Evolutionary conservation across 2,888 invertebrate genomes (phyloP).

Genomic region (Sphecodes monilicornis): DNA sequence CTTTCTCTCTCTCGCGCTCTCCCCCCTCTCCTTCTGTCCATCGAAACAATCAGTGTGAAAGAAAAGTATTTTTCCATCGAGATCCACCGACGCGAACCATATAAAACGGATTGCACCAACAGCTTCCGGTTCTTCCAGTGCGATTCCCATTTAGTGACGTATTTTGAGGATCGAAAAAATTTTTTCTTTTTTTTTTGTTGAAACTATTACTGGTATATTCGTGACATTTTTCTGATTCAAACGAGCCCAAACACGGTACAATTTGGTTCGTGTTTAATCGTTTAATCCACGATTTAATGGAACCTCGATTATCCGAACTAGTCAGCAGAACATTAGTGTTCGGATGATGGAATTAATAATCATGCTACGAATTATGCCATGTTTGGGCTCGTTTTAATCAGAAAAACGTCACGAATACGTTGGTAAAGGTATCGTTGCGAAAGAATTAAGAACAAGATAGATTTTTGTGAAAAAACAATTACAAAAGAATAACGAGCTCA

Average conservation of each 20-base stretch:
- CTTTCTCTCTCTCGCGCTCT: neutral
- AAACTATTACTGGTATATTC: neutral
- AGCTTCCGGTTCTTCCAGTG: neutral
- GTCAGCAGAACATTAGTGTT: neutral
- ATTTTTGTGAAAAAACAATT: neutral
- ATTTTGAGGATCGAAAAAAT: neutral
- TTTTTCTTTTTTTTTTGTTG: neutral
- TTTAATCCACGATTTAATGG: neutral
- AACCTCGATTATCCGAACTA: neutral
- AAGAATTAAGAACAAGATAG: neutral
- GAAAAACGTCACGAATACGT: neutral
- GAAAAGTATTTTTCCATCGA: neutral
- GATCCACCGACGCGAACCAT: neutral
- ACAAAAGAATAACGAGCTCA: neutral
- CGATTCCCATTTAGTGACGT: neutral
- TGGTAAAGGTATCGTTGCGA: neutral
- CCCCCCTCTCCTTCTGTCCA: neutral
- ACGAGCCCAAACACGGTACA: neutral
- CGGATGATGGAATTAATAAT: neutral
- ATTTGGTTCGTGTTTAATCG: neutral
- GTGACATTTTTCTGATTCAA: neutral
- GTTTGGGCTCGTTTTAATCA: neutral
- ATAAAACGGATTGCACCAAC: neutral
- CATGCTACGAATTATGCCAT: neutral
- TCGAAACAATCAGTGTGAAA: constrained; percentile 7